Conservation (phyloP, 2,113 vertebrate species). For the Syngnathoides biaculeatus region DNA sequence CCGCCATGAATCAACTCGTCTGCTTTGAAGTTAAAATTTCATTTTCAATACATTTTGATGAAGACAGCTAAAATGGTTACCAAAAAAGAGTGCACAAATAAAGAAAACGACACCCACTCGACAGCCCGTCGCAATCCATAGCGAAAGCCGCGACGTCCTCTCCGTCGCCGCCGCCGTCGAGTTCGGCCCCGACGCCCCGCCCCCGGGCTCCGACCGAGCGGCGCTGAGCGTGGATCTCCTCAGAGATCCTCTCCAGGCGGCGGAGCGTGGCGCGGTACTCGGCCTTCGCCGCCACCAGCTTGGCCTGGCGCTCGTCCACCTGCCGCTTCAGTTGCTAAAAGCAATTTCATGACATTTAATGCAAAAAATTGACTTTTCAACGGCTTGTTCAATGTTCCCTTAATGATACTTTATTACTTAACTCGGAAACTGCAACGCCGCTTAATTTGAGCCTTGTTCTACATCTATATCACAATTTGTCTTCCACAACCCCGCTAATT, state of each 20-base stretch:
- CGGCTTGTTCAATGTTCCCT: no score
- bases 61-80: no score
- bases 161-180: conserved; percentile 42
- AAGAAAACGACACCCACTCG: conserved; percentile 75
- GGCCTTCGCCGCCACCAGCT: conserved; percentile 83
- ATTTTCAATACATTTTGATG: no score
- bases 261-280: conserved; percentile 88
- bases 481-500: no score
- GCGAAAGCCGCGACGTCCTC: conserved; percentile 80
- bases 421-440: no score
- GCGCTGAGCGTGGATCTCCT: conserved; percentile 93
- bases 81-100: neutral
- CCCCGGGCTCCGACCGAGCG: conserved; percentile 84
- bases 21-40: no score
- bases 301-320: conserved; percentile 88
- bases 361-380: neutral
- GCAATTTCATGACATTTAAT: neutral
- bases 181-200: conserved; percentile 86
- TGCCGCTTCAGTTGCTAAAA: conserved; percentile 86
- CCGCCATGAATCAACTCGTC: no score
- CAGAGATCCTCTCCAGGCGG: conserved; percentile 93
- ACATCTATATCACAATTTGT: no score
- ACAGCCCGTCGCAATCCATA: conserved; percentile 81
- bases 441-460: no score
- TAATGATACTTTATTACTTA: no score